phyloP scores from a whole-genome alignment of 2,113 vertebrate species.

The Cryptotis parvus region DNA sequence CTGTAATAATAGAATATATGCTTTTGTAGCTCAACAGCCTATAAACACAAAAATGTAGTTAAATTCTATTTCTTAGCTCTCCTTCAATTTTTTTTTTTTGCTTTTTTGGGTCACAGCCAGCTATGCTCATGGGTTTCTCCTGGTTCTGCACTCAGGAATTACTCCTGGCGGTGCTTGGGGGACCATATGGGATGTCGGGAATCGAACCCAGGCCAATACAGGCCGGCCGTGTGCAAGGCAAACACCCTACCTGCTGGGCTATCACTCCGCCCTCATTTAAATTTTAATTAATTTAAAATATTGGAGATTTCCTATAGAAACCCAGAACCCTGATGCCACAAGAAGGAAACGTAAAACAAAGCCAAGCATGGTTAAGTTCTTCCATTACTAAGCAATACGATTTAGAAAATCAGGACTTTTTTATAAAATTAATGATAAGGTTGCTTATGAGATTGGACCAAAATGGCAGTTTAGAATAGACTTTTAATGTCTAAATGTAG shows the following conservation, averaged over 20 bases:
- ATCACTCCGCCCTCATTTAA: no score
- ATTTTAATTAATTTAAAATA: not conserved
- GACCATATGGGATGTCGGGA: no score
- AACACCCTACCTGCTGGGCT: no score
- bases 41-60: not conserved
- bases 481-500: not conserved
- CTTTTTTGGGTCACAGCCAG: no score
- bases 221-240: no score
- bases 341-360: not conserved
- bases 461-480: constrained; percentile 45
- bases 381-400: not conserved
- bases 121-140: no score
- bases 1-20: no score
- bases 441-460: constrained; percentile 46
- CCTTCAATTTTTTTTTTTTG: no score
- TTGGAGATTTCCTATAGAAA: not conserved
- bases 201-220: no score
- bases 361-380: not conserved
- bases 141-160: no score
- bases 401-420: constrained; percentile 66
- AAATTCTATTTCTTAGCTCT: not conserved
- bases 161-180: no score
- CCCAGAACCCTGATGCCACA: not conserved
- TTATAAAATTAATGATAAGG: constrained; percentile 57
- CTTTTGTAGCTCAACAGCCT: no score